phyloP scores from a whole-genome alignment of 2,113 vertebrate species.

The Clinocottus analis region DNA sequence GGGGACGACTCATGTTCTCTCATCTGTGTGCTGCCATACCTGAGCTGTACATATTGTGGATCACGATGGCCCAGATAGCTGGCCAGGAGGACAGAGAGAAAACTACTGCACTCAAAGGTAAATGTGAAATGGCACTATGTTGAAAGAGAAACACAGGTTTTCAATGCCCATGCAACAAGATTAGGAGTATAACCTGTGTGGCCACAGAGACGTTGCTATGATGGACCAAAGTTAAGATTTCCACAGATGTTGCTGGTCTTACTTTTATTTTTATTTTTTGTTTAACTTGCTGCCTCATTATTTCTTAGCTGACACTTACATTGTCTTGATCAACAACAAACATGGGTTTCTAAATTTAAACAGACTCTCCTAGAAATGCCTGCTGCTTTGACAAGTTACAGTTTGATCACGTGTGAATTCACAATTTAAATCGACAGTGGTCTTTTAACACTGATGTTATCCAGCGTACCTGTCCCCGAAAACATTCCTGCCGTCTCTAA shows the following conservation, averaged over 20 bases:
- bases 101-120: constrained; percentile 96
- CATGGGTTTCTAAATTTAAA: background rate
- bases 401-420: background rate
- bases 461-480: background rate
- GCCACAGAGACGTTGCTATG: background rate
- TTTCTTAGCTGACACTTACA: background rate
- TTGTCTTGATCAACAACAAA: background rate
- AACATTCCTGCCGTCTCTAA: background rate
- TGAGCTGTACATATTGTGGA: constrained; percentile 80
- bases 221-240: background rate
- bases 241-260: no score
- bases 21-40: constrained; percentile 76
- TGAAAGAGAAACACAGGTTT: background rate
- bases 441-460: background rate
- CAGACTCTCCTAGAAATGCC: background rate
- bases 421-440: background rate
- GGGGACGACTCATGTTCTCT: constrained; percentile 83
- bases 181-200: no score
- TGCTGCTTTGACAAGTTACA: background rate
- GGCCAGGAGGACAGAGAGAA: constrained; percentile 95
- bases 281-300: background rate
- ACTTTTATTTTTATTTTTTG: background rate
- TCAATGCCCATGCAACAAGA: background rate
- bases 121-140: background rate
- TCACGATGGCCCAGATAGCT: constrained; percentile 92